Conservation (phyloP, 2,113 vertebrate species). For the Pavo muticus region DNA sequence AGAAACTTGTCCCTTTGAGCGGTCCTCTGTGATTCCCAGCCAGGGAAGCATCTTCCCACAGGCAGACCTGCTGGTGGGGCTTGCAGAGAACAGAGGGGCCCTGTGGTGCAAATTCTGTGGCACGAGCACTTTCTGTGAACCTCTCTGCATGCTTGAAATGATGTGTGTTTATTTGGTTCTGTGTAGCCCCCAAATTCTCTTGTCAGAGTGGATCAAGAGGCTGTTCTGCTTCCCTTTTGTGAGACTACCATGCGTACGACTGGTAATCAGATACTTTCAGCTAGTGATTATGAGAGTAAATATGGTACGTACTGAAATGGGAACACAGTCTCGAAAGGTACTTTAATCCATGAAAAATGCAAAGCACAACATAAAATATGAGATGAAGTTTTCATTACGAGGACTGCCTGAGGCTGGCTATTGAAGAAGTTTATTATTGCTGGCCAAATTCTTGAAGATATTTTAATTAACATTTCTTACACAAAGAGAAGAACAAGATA, state of each 20-base stretch:
- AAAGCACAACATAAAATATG: neutral
- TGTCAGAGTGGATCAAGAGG: neutral
- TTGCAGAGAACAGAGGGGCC: neutral
- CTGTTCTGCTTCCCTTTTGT: neutral
- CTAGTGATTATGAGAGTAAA: neutral
- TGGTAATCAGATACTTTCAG: neutral
- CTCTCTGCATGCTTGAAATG: neutral
- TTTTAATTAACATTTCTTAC: slow-evolving; percentile 14
- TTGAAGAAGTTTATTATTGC: neutral
- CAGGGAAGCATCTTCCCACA: neutral
- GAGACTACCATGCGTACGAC: neutral
- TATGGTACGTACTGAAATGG: neutral
- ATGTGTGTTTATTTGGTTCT: neutral
- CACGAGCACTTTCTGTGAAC: neutral
- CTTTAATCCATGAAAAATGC: neutral
- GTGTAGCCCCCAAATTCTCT: neutral
- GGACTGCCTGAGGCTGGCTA: neutral
- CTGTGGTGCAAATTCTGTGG: fast-evolving
- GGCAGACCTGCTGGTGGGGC: neutral
- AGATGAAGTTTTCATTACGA: neutral
- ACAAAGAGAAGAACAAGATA: slow-evolving; percentile 11
- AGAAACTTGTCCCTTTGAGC: neutral
- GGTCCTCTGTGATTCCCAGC: neutral
- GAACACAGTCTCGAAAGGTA: neutral
- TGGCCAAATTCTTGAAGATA: neutral